Base-by-base conservation (phyloP, 2,797 vertebrate species). In the Chromis chromis region DNA sequence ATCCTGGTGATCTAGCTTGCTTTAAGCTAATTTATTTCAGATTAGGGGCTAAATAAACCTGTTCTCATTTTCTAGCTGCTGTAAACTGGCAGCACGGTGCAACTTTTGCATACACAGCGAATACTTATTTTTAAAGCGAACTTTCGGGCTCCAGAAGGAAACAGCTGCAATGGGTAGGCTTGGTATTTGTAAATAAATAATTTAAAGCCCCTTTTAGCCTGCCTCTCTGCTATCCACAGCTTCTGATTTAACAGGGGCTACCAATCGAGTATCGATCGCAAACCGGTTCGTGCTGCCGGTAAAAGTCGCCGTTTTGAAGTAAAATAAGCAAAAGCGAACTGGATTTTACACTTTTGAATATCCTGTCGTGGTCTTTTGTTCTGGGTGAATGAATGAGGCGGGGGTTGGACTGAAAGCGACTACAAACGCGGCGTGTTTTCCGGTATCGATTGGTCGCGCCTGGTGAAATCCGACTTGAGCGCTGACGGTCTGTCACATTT, bases 401-500 rank as follows among this genome's bases (percentile, higher is more conserved):
- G 1, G 0, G 11, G 0, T 33, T 7, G 1, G 6, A 19, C 3
- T 7, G 4, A 9, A 24, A 56, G 4, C 10, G 52, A 53, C 46
- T 66, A 63, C 65, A 67, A 40, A 69, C 50, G 56, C 40, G 46
- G n/a, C 64, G 21, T 14, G 31, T 40, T 33, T 22, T 92, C 91
- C 66, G 78, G 24, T 24, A 55, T 93, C 84, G 81, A 87, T 76
- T 84, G 57, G 14, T 65, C 44, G 0, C 8, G 94, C 7, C 93
- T 95, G 69, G 64, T 83, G 81, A 87, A 89, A 92, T 90, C 89
- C 88, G 78, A 90, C 82, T 86, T 77, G 79, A 88, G 80, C 91
- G 83, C 89, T 93, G 94, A 94, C 92, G 89, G 92, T 93, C 93
- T 95, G 93, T 94, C 94, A 95, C 94, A 94, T 94, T 94, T 94